Conservation (phyloP, 2,888 invertebrate genomes). For the Lepeophtheirus nordmannii region DNA sequence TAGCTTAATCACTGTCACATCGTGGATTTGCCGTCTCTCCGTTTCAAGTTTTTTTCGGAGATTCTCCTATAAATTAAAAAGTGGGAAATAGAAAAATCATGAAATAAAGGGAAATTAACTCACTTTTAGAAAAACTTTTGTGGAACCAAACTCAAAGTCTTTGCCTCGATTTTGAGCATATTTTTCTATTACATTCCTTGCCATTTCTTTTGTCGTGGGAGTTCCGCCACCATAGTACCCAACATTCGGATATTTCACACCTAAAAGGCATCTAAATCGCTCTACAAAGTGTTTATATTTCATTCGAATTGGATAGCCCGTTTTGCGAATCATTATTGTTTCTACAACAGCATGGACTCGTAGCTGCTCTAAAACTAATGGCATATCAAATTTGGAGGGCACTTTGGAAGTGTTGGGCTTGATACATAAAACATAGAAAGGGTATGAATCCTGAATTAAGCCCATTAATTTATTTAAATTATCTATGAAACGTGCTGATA, state of each 20-base stretch:
- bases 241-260: slow-evolving; percentile 29
- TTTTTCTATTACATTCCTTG: slow-evolving; percentile 1
- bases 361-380: slow-evolving; percentile 72
- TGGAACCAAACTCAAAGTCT: slow-evolving; percentile 77
- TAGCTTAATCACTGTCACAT: slow-evolving; percentile 66
- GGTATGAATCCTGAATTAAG: slow-evolving; percentile 51
- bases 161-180: slow-evolving; percentile 28
- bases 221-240: slow-evolving; percentile 4
- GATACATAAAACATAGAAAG: slow-evolving; percentile 88
- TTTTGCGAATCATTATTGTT: slow-evolving; percentile 79
- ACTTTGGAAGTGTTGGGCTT: slow-evolving; percentile 89
- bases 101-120: not conserved
- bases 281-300: slow-evolving; percentile 79
- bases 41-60: slow-evolving; percentile 68
- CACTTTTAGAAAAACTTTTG: slow-evolving; percentile 35
- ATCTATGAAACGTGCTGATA: slow-evolving; percentile 83
- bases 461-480: slow-evolving; percentile 76
- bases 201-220: slow-evolving; percentile 14
- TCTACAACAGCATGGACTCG: slow-evolving; percentile 67
- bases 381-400: slow-evolving; percentile 84
- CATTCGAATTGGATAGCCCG: slow-evolving; percentile 80
- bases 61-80: slow-evolving; percentile 52
- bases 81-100: not conserved
- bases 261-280: slow-evolving; percentile 47
- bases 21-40: slow-evolving; percentile 59